Evolutionary conservation across 2,113 vertebrate species (phyloP), one percentile per base, ranked within the genome.

Genomic region (Datnioides undecimradiatus): DNA sequence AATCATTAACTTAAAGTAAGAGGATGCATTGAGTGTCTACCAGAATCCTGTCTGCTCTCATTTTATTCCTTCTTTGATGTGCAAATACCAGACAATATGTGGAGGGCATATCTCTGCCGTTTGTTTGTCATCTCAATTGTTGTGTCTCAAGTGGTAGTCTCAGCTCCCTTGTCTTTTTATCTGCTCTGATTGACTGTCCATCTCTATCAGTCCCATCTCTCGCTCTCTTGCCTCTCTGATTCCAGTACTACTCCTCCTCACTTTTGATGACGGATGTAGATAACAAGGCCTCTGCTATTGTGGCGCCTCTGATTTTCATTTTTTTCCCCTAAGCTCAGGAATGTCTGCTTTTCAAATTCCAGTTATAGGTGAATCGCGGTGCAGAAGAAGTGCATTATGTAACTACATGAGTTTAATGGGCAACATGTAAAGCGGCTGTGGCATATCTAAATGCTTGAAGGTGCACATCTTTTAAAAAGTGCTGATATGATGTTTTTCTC

Each of bases 111-210:
- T 78, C 43, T 72, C n/a, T 60, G 43, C 41, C 46, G 72, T 82
- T 86, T 86, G 63, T 88, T 88, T 90, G 58, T 54, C 72, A 46
- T 71, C 51, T 46, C 68, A 9, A 23, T 71, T 93, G 88, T 93
- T 94, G 70, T 91, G 92, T 93, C 91, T 87, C 34, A 19, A 25
- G n/a, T 43, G 57, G 38, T 64, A 29, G 27, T 67, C 58, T 77
- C 21, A 62, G 67, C 31, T 59, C 55, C 81, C 45, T 52, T 64
- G 58, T 45, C 27, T 62, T 72, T 79, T 83, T 82, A 74, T 88
- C 81, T 49, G n/a, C 58, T 68, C 64, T 25, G 19, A 29, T 58
- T 82, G 58, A 73, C 49, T 74, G 40, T 76, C 69, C 57, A 77
- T 57, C 52, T 66, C 48, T 76, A 76, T 83, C 90, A 40, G 31